Evolutionary conservation across 2,888 invertebrate genomes (phyloP).

Genomic region (Amphipyra berbera): DNA sequence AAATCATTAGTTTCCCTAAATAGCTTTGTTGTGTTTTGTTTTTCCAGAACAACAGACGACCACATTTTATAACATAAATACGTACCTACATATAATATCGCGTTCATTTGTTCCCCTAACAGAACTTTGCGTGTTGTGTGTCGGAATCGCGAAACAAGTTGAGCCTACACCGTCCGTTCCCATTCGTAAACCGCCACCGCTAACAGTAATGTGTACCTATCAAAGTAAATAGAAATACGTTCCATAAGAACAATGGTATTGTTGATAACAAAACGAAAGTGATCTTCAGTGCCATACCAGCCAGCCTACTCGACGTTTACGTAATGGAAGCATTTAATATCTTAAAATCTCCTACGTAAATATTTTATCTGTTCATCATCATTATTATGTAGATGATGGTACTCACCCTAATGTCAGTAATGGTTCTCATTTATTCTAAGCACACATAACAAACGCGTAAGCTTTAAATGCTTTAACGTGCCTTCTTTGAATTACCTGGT

Average conservation of each 20-base stretch:
- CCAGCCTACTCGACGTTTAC: conserved; percentile 40
- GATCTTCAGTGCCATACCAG: conserved; percentile 49
- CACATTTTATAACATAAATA: no score
- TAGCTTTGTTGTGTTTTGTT: neutral
- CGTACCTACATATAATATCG: conserved; percentile 1
- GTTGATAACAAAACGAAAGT: conserved; percentile 64
- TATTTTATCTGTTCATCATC: conserved; percentile 43
- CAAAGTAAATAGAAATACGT: conserved; percentile 39
- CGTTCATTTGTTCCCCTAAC: conserved; percentile 17
- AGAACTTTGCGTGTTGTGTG: conserved; percentile 42
- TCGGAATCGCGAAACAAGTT: conserved; percentile 18
- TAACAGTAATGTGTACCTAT: conserved; percentile 23
- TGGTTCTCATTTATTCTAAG: conserved; percentile 42
- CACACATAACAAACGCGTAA: conserved; percentile 45
- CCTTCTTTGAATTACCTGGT: conserved; percentile 36
- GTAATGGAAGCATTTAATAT: conserved; percentile 55
- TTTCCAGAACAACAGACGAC: neutral
- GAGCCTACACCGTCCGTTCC: conserved; percentile 16
- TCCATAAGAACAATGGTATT: conserved; percentile 52
- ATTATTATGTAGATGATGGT: conserved; percentile 44
- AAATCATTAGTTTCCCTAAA: neutral
- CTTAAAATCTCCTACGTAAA: conserved; percentile 35
- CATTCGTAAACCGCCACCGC: conserved; percentile 26
- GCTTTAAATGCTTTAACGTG: conserved; percentile 38
- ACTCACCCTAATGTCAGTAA: conserved; percentile 41